Percentiles rank a stretch among this genome's conserved stretches.
Conservation (phyloP, 2,797 vertebrate species). For the Eulemur rubriventer region DNA sequence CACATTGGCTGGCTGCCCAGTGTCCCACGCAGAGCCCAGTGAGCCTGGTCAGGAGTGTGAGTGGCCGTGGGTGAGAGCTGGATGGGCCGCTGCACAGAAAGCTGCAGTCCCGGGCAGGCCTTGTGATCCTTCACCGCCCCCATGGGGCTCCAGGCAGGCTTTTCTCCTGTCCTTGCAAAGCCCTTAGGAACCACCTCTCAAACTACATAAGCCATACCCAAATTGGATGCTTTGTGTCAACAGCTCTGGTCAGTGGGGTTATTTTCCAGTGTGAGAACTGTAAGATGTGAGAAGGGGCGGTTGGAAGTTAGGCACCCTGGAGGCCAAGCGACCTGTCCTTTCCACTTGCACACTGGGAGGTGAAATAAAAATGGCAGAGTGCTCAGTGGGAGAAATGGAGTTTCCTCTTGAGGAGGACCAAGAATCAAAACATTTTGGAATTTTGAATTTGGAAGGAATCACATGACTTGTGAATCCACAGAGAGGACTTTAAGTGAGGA, state of each 20-base stretch:
- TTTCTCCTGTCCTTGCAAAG: neutral
- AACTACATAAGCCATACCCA: too few relatives aligned
- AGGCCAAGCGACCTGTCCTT: neutral
- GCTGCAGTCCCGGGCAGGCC: neutral
- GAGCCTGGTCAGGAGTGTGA: neutral
- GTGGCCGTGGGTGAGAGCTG: neutral
- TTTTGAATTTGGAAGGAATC: neutral
- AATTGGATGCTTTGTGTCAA: neutral
- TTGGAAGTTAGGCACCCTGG: neutral
- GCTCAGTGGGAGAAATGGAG: neutral
- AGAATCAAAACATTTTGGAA: neutral
- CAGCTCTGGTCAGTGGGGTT: neutral
- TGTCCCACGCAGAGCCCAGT: neutral
- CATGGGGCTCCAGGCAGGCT: neutral
- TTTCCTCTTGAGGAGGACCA: neutral
- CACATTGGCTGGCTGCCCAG: rapidly evolving
- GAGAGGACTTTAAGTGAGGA: neutral
- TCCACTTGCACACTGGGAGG: neutral
- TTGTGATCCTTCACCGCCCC: neutral
- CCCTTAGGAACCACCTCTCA: neutral
- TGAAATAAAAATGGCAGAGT: neutral
- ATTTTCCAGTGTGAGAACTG: neutral
- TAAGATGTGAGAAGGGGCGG: neutral
- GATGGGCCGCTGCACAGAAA: neutral
- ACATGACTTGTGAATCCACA: neutral